Evolutionary conservation across 2,888 invertebrate species (phyloP).

Genomic region (Flabesymbios commensalis): DNA sequence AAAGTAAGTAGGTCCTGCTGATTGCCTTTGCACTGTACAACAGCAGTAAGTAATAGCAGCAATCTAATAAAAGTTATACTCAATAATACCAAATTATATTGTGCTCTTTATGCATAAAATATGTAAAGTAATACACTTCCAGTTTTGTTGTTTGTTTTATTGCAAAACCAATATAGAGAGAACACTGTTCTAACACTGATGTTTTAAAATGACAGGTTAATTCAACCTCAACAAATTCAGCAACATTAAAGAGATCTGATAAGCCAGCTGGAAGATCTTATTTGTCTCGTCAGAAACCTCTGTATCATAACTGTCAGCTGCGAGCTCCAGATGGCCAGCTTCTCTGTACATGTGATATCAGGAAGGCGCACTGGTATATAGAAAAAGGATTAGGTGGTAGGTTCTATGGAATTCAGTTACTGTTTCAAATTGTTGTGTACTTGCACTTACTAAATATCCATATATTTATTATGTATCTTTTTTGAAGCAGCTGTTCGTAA

Average conservation of each 20-base stretch:
- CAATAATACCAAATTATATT: too few relatives aligned
- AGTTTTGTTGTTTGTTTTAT: neutral
- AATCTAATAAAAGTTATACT: too few relatives aligned
- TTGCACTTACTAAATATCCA: too few relatives aligned
- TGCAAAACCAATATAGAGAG: too few relatives aligned
- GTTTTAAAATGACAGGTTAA: neutral
- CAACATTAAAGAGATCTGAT: neutral
- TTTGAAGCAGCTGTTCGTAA: neutral
- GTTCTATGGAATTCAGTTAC: constrained; percentile 7
- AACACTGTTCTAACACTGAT: too few relatives aligned
- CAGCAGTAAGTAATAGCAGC: too few relatives aligned
- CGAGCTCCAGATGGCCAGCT: constrained; percentile 78
- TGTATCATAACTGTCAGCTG: constrained; percentile 79
- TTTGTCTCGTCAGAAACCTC: constrained; percentile 67
- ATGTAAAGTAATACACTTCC: neutral
- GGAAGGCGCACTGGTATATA: constrained; percentile 76
- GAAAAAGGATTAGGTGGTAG: constrained; percentile 60
- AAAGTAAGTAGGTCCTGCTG: neutral
- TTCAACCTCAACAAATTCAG: neutral
- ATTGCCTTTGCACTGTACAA: too few relatives aligned
- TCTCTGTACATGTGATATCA: constrained; percentile 75
- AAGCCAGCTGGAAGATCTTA: constrained; percentile 37
- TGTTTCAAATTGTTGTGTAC: too few relatives aligned
- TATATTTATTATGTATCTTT: neutral
- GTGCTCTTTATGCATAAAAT: too few relatives aligned